Base-by-base conservation (phyloP, 2,888 invertebrate genomes). In the Chaetogeoica ovagalla region DNA sequence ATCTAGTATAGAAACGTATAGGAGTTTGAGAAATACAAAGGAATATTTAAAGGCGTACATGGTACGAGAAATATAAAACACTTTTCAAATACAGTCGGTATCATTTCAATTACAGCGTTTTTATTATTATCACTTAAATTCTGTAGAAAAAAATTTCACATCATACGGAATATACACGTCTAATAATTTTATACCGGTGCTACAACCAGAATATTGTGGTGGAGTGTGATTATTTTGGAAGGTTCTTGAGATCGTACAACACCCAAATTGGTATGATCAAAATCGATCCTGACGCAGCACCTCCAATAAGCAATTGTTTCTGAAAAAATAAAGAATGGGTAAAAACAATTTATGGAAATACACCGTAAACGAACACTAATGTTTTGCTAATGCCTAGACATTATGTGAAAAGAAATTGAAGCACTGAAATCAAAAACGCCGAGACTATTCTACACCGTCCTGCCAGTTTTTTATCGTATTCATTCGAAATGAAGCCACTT, bases 281-380 rank as follows among this genome's bases (percentile, higher is more conserved):
- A 21, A 70, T 55, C 1, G 77, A 77, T 62, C 77, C 77, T 55
- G 70, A 77, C 39, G 70, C 77, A 69, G 70, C n/a, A 39, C 77
- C 77, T 39, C 77, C 77, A 19, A 77, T 77, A 70, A 77, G 60
- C 39, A 69, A 15, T 77, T 77, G 77, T 77, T 77, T 52, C 77
- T 70, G 62, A 60, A 52, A 70, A 57, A 63, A 76, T 3, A 76
- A 59, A 21, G 8, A 39, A 19, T 63, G 19, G 0, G 21, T 21
- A 13, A 23, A 13, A 23, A 23, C 19, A 52, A 57, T n/a, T 57
- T 70, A 7, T 7, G 1, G 9, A 3, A 43, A 9, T 43, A 43
- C 43, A 6, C 6, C 6, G 52, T 69, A 6, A 23, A 23, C 23
- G 23, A 23, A 69, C 21, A 19, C 30, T 0, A 30, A 52, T 30